A percentile compares a stretch with the other conserved stretches of the same genome.
Evolutionary conservation across 1,140 invertebrate genomes (phyloP).

Genomic region (Muscidifurax raptorellus): DNA sequence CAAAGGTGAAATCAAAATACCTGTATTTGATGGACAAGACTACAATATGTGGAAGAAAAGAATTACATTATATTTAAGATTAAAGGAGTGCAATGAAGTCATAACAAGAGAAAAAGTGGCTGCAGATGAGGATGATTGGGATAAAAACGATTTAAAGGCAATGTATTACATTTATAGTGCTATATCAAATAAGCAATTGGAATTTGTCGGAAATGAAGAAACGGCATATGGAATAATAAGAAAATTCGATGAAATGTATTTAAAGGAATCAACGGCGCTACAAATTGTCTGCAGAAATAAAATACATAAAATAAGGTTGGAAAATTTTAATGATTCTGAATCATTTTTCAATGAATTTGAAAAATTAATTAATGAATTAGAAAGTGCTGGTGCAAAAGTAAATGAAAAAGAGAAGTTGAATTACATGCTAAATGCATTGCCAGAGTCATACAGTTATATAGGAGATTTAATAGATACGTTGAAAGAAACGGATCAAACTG

Average conservation of each 20-base stretch:
- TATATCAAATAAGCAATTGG: slow-evolving; percentile 49
- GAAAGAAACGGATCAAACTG: too few species aligned
- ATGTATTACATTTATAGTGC: slow-evolving; percentile 42
- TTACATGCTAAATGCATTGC: too few species aligned
- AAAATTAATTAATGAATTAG: too few species aligned
- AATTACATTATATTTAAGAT: slow-evolving; percentile 23
- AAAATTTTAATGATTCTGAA: not conserved
- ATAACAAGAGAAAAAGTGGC: slow-evolving; percentile 3
- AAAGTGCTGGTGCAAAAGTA: too few species aligned
- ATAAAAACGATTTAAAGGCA: slow-evolving; percentile 46
- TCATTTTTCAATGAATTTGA: too few species aligned
- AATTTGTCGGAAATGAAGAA: slow-evolving; percentile 35
- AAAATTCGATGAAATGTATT: not conserved
- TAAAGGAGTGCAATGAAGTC: slow-evolving; percentile 31
- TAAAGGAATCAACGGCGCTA: too few species aligned
- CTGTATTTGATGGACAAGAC: slow-evolving; percentile 32
- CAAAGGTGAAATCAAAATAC: not conserved
- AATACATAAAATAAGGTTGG: not conserved
- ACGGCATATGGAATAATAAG: slow-evolving; percentile 22
- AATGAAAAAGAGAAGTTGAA: too few species aligned
- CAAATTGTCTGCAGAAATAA: too few species aligned
- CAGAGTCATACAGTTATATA: too few species aligned
- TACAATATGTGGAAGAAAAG: slow-evolving; percentile 36
- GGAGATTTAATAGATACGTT: too few species aligned
- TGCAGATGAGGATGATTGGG: slow-evolving; percentile 8